Conservation (phyloP, 2,797 vertebrate genomes). For the Danio jaintianensis region DNA sequence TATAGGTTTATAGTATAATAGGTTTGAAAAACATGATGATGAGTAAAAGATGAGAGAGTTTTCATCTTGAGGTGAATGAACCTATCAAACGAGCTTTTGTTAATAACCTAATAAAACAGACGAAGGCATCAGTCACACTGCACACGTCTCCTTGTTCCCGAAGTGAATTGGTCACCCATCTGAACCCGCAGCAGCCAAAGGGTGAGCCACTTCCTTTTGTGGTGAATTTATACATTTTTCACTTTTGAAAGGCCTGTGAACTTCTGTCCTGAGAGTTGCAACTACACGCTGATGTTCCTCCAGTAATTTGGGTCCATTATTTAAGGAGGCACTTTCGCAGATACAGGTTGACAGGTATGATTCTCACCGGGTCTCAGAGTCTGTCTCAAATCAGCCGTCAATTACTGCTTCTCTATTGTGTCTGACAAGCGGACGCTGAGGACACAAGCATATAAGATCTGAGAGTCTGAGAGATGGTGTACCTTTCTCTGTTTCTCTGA, state of each 20-base stretch:
- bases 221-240: slow-evolving; percentile 53
- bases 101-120: neutral
- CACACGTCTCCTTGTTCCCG: neutral
- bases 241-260: slow-evolving; percentile 50
- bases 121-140: neutral
- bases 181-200: slow-evolving; percentile 50
- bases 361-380: slow-evolving; percentile 70
- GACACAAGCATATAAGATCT: slow-evolving; percentile 75
- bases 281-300: slow-evolving; percentile 56
- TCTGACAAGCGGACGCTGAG: slow-evolving; percentile 75
- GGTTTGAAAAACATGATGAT: no score
- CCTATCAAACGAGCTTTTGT: neutral
- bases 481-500: slow-evolving; percentile 65
- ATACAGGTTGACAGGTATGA: slow-evolving; percentile 82
- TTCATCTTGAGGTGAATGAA: no score
- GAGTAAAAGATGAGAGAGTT: no score
- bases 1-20: no score
- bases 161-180: slow-evolving; percentile 23
- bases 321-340: slow-evolving; percentile 68
- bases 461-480: slow-evolving; percentile 73
- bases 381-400: slow-evolving; percentile 72
- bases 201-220: slow-evolving; percentile 55
- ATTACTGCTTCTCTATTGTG: slow-evolving; percentile 73
- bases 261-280: slow-evolving; percentile 37
- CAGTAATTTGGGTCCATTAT: slow-evolving; percentile 46